Conservation (phyloP, 2,888 invertebrate species). For the Dynastes maya region DNA sequence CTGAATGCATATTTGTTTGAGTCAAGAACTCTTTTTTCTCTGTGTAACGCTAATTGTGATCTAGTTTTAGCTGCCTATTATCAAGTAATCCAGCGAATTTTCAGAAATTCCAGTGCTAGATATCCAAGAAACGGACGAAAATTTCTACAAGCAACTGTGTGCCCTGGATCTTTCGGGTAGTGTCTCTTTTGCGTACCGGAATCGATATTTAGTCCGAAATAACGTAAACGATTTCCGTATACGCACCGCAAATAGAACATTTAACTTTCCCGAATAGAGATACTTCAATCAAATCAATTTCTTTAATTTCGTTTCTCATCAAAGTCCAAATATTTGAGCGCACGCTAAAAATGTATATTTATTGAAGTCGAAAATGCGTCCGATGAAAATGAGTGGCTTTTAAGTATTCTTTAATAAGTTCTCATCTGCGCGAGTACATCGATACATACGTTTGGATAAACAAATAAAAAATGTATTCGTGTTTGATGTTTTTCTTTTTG, state of each 20-base stretch:
- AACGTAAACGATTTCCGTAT: constrained; percentile 31
- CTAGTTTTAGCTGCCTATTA: too few relatives aligned
- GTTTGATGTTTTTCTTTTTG: constrained; percentile 19
- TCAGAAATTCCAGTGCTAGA: too few relatives aligned
- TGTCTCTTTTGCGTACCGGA: neutral
- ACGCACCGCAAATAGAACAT: constrained; percentile 38
- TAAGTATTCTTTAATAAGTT: constrained; percentile 28
- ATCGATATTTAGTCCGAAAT: constrained; percentile 17
- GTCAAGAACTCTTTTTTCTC: too few relatives aligned
- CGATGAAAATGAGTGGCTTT: constrained; percentile 12
- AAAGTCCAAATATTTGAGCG: constrained; percentile 40
- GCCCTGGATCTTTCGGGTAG: neutral
- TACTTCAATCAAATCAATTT: constrained; percentile 34
- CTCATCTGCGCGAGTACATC: constrained; percentile 6
- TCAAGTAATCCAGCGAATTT: too few relatives aligned
- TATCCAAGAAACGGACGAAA: too few relatives aligned
- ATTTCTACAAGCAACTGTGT: neutral
- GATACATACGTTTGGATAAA: constrained; percentile 5
- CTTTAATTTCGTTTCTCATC: constrained; percentile 37
- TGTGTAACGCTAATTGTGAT: too few relatives aligned
- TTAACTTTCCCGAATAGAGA: constrained; percentile 16
- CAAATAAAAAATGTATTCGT: constrained; percentile 5
- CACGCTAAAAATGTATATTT: constrained; percentile 19
- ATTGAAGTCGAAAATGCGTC: constrained; percentile 26
- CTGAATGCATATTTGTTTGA: too few relatives aligned